phyloP scores from a whole-genome alignment of 2,888 invertebrate genomes.

The Embidobia sp. region DNA sequence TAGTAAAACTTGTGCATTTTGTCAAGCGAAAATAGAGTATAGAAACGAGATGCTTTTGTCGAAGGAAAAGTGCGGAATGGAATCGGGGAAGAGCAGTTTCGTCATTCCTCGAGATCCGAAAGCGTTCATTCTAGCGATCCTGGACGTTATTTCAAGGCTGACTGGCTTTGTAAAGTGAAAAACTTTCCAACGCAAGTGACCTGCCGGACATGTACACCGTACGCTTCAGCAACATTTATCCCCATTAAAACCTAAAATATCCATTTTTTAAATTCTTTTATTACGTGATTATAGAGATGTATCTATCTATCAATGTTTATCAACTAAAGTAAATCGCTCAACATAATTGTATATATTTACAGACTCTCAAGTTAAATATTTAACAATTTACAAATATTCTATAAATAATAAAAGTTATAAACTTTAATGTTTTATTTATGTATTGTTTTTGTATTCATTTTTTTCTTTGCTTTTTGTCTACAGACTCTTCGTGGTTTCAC shows the following conservation, averaged over 20 bases:
- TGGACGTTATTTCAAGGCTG: conserved; percentile 75
- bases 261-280: conserved; percentile 23
- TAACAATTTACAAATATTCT: background rate
- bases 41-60: conserved; percentile 44
- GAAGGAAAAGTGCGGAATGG: conserved; percentile 29
- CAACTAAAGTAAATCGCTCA: too few species aligned
- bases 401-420: too few species aligned
- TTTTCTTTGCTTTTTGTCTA: background rate
- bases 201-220: conserved; percentile 24
- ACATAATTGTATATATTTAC: too few species aligned
- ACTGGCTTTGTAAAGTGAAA: conserved; percentile 76
- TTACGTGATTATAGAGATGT: too few species aligned
- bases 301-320: too few species aligned
- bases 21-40: conserved; percentile 44
- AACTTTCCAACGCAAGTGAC: conserved; percentile 68
- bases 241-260: conserved; percentile 60
- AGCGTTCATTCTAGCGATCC: conserved; percentile 62
- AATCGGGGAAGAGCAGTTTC: conserved; percentile 31
- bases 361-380: too few species aligned
- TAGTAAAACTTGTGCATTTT: conserved; percentile 47
- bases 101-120: conserved; percentile 43
- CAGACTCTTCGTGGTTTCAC: too few species aligned
- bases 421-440: too few species aligned
- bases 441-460: too few species aligned
- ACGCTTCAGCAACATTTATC: conserved; percentile 64